Conservation (phyloP, 2,888 invertebrate species). For the Elysia crispata region DNA sequence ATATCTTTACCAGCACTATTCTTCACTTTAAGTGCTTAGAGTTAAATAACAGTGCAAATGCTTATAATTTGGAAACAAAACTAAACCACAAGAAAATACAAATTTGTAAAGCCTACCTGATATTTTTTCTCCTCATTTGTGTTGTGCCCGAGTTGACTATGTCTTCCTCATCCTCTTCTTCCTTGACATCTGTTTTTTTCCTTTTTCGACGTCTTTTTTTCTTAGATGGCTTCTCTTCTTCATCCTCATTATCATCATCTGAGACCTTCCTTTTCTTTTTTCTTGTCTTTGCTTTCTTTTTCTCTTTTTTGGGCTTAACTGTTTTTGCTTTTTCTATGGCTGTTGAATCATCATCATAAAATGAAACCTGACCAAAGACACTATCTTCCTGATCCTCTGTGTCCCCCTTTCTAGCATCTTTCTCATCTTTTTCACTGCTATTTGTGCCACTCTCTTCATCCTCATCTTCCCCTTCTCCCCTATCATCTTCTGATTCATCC, state of each 20-base stretch:
- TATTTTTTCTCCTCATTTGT: constrained; percentile 64
- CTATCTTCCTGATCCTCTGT: constrained; percentile 40
- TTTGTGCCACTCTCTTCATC: constrained; percentile 55
- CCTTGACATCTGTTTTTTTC: constrained; percentile 51
- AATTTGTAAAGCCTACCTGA: constrained; percentile 64
- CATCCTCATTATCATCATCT: constrained; percentile 52
- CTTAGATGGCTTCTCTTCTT: constrained; percentile 43
- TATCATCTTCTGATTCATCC: constrained; percentile 53
- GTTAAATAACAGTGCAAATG: no score
- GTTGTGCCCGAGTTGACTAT: constrained; percentile 46
- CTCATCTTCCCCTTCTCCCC: constrained; percentile 50
- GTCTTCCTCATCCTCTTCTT: constrained; percentile 59
- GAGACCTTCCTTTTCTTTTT: constrained; percentile 45
- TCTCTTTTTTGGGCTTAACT: constrained; percentile 47
- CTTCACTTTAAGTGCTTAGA: no score
- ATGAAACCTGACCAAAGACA: constrained; percentile 48
- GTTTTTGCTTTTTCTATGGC: constrained; percentile 31
- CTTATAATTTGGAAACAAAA: no score
- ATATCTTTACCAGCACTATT: no score
- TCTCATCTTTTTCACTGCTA: constrained; percentile 48
- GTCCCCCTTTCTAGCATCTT: constrained; percentile 34
- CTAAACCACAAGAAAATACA: no score
- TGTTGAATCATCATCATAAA: constrained; percentile 45
- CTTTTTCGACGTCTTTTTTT: constrained; percentile 47
- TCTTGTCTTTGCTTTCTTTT: constrained; percentile 28